A percentile compares a stretch with the other conserved stretches of the same genome.
phyloP scores from a whole-genome alignment of 2,888 invertebrate genomes.

The Platynereis dumerilii region DNA sequence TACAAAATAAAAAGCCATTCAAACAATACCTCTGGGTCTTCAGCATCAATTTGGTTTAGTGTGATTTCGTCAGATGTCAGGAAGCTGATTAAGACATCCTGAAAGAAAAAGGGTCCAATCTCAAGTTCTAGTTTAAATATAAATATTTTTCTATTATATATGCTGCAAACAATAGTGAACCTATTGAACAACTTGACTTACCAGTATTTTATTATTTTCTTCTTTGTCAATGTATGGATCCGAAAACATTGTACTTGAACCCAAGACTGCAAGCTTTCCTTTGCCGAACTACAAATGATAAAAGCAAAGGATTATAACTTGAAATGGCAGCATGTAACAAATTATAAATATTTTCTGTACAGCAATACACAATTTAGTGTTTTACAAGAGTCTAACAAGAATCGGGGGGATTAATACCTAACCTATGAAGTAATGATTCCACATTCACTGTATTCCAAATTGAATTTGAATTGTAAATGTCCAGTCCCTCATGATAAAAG shows the following conservation, averaged over 20 bases:
- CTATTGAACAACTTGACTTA: constrained; percentile 41
- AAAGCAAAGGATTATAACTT: not conserved
- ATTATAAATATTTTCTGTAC: no score
- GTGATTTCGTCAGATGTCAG: constrained; percentile 74
- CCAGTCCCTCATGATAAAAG: no score
- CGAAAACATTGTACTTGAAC: constrained; percentile 89
- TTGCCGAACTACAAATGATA: constrained; percentile 26
- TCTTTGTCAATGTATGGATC: constrained; percentile 94
- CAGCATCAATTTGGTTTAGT: constrained; percentile 84
- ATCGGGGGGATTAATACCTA: no score
- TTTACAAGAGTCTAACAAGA: no score
- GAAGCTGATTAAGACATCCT: constrained; percentile 84
- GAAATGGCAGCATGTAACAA: no score
- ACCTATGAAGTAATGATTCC: no score
- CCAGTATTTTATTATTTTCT: constrained; percentile 85
- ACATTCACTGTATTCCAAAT: no score
- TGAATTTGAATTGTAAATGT: no score
- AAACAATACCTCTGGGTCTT: constrained; percentile 84
- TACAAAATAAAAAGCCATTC: no score
- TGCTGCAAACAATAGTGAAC: not conserved
- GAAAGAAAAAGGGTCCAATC: constrained; percentile 32
- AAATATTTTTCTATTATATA: no score
- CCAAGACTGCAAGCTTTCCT: constrained; percentile 85
- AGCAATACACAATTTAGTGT: no score
- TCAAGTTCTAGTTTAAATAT: no score